Conservation (phyloP, 2,888 invertebrate genomes). For the Siphlonurus alternatus region DNA sequence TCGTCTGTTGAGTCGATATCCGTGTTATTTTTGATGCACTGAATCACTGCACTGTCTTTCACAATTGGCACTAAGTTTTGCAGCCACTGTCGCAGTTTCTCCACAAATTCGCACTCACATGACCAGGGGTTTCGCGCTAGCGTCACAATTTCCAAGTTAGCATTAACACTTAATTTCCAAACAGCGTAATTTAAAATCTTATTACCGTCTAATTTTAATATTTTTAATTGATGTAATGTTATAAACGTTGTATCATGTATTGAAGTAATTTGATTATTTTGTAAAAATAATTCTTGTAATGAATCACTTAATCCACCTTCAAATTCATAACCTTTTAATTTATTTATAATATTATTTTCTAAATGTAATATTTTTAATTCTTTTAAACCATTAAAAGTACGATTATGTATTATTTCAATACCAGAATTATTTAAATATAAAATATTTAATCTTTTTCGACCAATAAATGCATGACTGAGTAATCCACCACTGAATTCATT, state of each 20-base stretch:
- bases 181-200: constrained; percentile 47
- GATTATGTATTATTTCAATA: constrained; percentile 60
- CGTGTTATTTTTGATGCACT: neutral
- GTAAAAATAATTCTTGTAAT: constrained; percentile 51
- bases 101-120: constrained; percentile 65
- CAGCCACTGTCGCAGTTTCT: constrained; percentile 59
- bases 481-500: constrained; percentile 55
- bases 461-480: constrained; percentile 70
- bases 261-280: constrained; percentile 50
- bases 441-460: constrained; percentile 57
- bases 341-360: constrained; percentile 51
- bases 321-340: constrained; percentile 62
- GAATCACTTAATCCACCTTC: constrained; percentile 45
- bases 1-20: neutral
- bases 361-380: constrained; percentile 58
- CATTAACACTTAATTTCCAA: constrained; percentile 45
- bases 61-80: constrained; percentile 34
- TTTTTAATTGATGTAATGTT: constrained; percentile 42
- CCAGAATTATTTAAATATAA: constrained; percentile 62
- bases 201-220: constrained; percentile 55
- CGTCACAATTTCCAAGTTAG: constrained; percentile 42
- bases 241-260: constrained; percentile 57
- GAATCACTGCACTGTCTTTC: neutral
- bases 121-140: constrained; percentile 63
- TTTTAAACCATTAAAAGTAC: constrained; percentile 69